A percentile compares a stretch with the other conserved stretches of the same genome.
phyloP scores from a whole-genome alignment of 2,113 vertebrate genomes.

The Carettochelys insculpta region DNA sequence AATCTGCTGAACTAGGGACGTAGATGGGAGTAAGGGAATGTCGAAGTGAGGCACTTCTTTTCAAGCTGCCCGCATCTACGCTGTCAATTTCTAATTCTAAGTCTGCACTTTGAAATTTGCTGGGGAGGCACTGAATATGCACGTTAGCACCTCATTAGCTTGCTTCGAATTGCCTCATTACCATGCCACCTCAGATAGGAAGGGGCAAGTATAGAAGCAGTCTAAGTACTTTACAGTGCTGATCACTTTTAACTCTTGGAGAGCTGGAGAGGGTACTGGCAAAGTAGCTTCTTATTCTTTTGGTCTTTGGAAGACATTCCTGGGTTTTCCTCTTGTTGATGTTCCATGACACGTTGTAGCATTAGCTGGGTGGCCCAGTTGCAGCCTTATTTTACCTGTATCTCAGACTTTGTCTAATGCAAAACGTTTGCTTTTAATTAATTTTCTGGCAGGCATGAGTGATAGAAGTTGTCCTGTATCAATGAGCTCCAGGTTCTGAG shows the following conservation, averaged over 20 bases:
- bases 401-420: neutral
- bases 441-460: neutral
- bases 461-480: neutral
- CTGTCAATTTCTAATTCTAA: no score
- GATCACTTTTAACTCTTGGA: neutral
- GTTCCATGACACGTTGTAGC: neutral
- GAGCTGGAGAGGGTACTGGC: neutral
- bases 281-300: neutral
- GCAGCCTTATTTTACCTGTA: neutral
- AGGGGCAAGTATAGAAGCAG: no score
- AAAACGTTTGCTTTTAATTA: neutral
- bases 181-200: no score
- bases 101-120: no score
- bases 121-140: no score
- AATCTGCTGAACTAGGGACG: neutral
- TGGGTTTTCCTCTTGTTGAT: neutral
- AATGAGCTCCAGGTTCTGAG: neutral
- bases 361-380: neutral
- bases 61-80: no score
- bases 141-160: no score
- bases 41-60: no score
- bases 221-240: neutral
- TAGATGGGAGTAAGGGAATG: no score
- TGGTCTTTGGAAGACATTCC: neutral
- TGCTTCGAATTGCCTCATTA: no score